Base-by-base conservation (phyloP, 2,113 vertebrate species). In the Daubentonia madagascariensis region DNA sequence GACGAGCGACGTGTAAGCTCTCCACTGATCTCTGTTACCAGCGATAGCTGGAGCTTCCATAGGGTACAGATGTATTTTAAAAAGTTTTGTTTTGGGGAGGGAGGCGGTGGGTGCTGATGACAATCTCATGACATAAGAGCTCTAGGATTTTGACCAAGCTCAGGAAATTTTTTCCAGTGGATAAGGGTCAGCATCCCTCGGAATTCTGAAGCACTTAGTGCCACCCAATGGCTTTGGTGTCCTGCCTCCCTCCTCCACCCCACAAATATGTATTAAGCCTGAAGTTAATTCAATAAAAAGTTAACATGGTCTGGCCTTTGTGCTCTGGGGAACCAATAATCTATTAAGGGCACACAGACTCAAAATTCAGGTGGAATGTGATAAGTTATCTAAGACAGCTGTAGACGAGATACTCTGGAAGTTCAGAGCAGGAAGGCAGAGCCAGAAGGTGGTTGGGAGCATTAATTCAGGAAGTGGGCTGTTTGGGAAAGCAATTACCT, bases 381-480 rank as follows among this genome's bases (percentile, higher is more conserved):
- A 4, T 20, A 37, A 23, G 17, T 11, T 37, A 25, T 68, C 4
- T 1, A 2, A 50, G 35, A 16, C 1, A 12, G 32, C 40, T 35
- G 1, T 12, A 37, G 52, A 54, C 1, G 0, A 0, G 30, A 28
- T 5, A 5, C 5, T 16, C 50, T 5, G 75, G 32, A 12, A 17
- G 48, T 25, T 23, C 5, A 4, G 68, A 8, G 22, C 10, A 12
- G 68, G 45, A 50, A 57, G 45, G 70, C 23, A 1, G 23, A 40
- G 2, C 37, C 17, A 1, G 17, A 8, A 8, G 2, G 65, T 9
- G 3, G 7, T n/a, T n/a, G 8, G 30, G 35, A 7, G 17, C 7
- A 1, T 23, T 40, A 10, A 67, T 4, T 23, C n/a, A 32, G 85
- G 61, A 37, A 50, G 40, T 32, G n/a, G 45, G 17, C 5, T n/a